Evolutionary conservation across 2,888 invertebrate genomes (phyloP).

Genomic region (Coleophora deauratella): DNA sequence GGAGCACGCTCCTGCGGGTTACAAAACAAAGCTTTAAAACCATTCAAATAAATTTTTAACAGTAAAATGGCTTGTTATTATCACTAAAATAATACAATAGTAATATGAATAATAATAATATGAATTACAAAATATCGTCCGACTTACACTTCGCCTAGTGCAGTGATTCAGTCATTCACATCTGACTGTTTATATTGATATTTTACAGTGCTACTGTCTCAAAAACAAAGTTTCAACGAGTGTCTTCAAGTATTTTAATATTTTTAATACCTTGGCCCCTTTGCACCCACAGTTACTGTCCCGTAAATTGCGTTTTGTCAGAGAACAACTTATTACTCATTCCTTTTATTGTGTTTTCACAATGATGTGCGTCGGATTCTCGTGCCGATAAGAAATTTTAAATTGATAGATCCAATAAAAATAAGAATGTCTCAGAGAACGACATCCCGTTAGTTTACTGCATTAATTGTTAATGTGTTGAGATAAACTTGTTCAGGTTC

Average conservation of each 20-base stretch:
- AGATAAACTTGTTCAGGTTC: conserved; percentile 16
- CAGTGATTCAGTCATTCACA: conserved; percentile 9
- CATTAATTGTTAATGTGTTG: conserved; percentile 3
- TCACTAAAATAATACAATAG: too few species aligned
- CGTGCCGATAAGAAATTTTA: too few species aligned
- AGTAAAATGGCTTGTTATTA: too few species aligned
- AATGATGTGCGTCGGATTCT: not conserved
- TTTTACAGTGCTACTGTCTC: not conserved
- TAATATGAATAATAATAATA: too few species aligned
- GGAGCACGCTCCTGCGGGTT: too few species aligned
- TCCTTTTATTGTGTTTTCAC: not conserved
- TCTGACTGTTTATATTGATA: too few species aligned
- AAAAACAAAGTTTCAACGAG: not conserved
- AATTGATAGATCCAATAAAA: not conserved
- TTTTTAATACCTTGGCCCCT: conserved; percentile 9
- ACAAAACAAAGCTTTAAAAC: too few species aligned
- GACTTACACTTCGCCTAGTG: not conserved
- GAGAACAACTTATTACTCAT: not conserved
- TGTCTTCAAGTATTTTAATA: conserved; percentile 4
- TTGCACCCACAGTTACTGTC: conserved; percentile 1
- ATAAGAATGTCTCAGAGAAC: not conserved
- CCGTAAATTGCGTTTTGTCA: conserved; percentile 6
- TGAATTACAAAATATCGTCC: not conserved
- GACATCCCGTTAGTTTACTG: conserved; percentile 8
- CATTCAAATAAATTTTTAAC: too few species aligned